Percentiles rank a stretch among this genome's conserved stretches.
Evolutionary conservation across 2,888 invertebrate genomes (phyloP).

Genomic region (Nemotelus pantherinus): DNA sequence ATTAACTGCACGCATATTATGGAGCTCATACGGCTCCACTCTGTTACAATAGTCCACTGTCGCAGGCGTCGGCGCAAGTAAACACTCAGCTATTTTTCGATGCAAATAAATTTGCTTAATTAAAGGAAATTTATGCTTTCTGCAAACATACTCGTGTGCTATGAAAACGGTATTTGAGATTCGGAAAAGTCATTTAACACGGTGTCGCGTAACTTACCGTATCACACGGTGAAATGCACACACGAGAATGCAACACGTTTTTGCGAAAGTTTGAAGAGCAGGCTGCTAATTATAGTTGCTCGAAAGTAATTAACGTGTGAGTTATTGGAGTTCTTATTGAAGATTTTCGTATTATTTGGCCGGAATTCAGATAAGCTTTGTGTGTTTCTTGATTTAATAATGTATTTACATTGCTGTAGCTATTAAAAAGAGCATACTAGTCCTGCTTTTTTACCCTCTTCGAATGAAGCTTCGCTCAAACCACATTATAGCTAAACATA

Average conservation of each 20-base stretch:
- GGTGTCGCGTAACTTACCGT: neutral
- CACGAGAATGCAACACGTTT: neutral
- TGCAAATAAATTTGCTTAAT: constrained; percentile 35
- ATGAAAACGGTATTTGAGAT: constrained; percentile 1
- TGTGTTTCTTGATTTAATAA: too few relatives aligned
- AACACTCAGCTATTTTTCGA: constrained; percentile 27
- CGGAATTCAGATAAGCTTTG: too few relatives aligned
- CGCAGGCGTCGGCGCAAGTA: neutral
- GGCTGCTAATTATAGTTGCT: constrained; percentile 20
- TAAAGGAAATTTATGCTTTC: constrained; percentile 39
- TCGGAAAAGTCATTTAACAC: constrained; percentile 16
- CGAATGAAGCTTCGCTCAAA: too few relatives aligned
- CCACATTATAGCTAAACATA: too few relatives aligned
- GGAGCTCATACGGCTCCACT: constrained; percentile 19
- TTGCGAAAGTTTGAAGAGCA: constrained; percentile 25
- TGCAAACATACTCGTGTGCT: neutral
- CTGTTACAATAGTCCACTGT: neutral
- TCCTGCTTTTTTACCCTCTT: too few relatives aligned
- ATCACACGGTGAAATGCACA: neutral
- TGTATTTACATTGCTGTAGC: too few relatives aligned
- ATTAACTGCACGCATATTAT: constrained; percentile 38
- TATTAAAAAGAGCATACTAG: too few relatives aligned
- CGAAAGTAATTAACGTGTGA: constrained; percentile 19
- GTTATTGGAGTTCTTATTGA: neutral
- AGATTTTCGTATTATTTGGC: too few relatives aligned